A percentile compares a stretch with the other conserved stretches of the same genome.
These are phyloP conservation scores for Lepidocyrtoides sp. DNA, from an alignment of 2,888 invertebrate species.

Conservation along the genomic window DNA sequence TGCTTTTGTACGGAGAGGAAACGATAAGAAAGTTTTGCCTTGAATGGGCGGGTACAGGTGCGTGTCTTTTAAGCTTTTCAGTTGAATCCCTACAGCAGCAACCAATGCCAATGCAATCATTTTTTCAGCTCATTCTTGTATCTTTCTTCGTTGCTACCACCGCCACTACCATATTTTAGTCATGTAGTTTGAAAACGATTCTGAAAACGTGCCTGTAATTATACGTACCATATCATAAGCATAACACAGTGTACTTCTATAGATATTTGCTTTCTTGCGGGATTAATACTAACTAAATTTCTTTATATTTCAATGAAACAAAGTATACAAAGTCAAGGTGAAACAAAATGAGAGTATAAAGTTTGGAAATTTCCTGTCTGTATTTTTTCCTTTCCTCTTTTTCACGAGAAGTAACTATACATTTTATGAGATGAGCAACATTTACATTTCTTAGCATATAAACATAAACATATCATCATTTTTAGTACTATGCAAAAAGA, in stretches of 20 bases:
- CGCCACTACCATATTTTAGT: slow-evolving; percentile 30
- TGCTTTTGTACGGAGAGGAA: slow-evolving; percentile 15
- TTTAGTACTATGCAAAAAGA: slow-evolving; percentile 66
- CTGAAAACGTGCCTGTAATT: neutral
- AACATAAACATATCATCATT: slow-evolving; percentile 56
- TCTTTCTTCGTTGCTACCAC: slow-evolving; percentile 27
- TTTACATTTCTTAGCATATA: neutral
- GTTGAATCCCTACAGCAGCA: neutral
- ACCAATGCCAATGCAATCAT: slow-evolving; percentile 41
- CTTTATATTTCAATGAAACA: neutral
- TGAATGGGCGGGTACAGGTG: slow-evolving; percentile 70
- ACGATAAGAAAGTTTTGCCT: slow-evolving; percentile 1
- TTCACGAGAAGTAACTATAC: too few relatives aligned
- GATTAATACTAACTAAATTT: slow-evolving; percentile 60
- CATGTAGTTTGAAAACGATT: too few relatives aligned
- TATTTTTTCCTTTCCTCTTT: neutral
- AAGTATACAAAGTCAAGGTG: neutral
- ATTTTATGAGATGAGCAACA: neutral
- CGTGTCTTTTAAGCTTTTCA: slow-evolving; percentile 52
- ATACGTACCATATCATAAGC: neutral
- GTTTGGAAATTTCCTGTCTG: slow-evolving; percentile 51
- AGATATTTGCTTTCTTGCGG: slow-evolving; percentile 20
- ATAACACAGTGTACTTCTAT: too few relatives aligned
- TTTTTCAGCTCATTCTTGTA: slow-evolving; percentile 51
- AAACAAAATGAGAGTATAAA: slow-evolving; percentile 46